Percentiles rank a stretch among this genome's conserved stretches.
Conservation (phyloP, 2,888 invertebrate species). For the Branchellion lobata region DNA sequence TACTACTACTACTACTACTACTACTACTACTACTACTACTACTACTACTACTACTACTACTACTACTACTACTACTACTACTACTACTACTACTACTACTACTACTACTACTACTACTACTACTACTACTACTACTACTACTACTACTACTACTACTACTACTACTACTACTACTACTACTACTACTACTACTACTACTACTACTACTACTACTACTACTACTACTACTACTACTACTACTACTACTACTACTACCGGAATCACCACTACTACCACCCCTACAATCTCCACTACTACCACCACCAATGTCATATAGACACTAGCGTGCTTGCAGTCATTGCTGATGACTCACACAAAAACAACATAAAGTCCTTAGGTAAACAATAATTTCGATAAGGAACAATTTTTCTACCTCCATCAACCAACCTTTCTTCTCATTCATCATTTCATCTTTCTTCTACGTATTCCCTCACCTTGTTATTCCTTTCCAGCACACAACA, state of each 20-base stretch:
- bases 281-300: too few relatives aligned
- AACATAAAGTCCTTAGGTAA: too few relatives aligned
- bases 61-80: constrained; percentile 39
- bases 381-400: too few relatives aligned
- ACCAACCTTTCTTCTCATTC: too few relatives aligned
- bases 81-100: constrained; percentile 37
- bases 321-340: too few relatives aligned
- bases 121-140: constrained; percentile 38
- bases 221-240: constrained; percentile 40
- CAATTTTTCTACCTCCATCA: too few relatives aligned
- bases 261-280: too few relatives aligned
- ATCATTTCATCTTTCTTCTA: too few relatives aligned
- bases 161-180: constrained; percentile 45
- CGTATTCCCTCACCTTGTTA: too few relatives aligned
- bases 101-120: constrained; percentile 37
- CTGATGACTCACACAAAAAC: too few relatives aligned
- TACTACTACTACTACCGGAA: constrained; percentile 35
- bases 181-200: constrained; percentile 47
- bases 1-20: constrained; percentile 38
- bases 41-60: constrained; percentile 37
- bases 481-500: too few relatives aligned
- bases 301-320: too few relatives aligned
- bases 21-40: constrained; percentile 37
- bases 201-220: constrained; percentile 45
- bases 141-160: constrained; percentile 20